phyloP scores from a whole-genome alignment of 2,113 vertebrate species.

The Zapus hudsonius region DNA sequence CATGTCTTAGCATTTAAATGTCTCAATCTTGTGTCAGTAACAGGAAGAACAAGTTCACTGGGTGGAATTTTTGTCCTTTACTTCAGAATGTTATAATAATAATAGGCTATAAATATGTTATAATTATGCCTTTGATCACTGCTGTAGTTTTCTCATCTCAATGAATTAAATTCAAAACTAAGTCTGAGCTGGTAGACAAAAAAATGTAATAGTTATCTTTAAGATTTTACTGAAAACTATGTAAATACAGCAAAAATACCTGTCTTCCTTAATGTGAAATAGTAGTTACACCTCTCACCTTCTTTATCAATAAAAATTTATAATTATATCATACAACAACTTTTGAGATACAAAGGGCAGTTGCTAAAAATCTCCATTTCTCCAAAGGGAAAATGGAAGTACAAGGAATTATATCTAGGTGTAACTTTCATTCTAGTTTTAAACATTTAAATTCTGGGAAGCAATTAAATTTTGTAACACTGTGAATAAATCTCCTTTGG shows the following conservation, averaged over 20 bases:
- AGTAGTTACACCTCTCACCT: background rate
- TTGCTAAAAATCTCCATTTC: background rate
- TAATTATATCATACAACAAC: background rate
- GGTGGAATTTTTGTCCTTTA: conserved; percentile 77
- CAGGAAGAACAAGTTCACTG: conserved; percentile 81
- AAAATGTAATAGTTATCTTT: conserved; percentile 42
- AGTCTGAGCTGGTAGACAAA: conserved; percentile 50
- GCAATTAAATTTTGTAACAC: background rate
- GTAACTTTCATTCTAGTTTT: background rate
- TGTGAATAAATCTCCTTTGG: background rate
- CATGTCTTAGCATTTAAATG: conserved; percentile 83
- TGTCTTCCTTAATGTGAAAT: background rate
- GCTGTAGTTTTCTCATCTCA: conserved; percentile 65
- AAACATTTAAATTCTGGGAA: background rate
- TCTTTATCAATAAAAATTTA: background rate
- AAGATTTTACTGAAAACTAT: conserved; percentile 34
- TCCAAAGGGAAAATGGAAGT: conserved; percentile 1
- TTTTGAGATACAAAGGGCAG: background rate
- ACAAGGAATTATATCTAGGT: background rate
- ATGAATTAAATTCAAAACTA: conserved; percentile 71
- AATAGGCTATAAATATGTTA: conserved; percentile 78
- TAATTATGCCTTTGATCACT: conserved; percentile 80
- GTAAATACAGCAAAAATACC: conserved; percentile 58
- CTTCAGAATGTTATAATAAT: conserved; percentile 75
- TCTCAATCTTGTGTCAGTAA: conserved; percentile 81